Percentiles rank a stretch among this genome's conserved stretches.
Evolutionary conservation across 2,797 vertebrate species (phyloP).

Genomic region (Anas capensis): DNA sequence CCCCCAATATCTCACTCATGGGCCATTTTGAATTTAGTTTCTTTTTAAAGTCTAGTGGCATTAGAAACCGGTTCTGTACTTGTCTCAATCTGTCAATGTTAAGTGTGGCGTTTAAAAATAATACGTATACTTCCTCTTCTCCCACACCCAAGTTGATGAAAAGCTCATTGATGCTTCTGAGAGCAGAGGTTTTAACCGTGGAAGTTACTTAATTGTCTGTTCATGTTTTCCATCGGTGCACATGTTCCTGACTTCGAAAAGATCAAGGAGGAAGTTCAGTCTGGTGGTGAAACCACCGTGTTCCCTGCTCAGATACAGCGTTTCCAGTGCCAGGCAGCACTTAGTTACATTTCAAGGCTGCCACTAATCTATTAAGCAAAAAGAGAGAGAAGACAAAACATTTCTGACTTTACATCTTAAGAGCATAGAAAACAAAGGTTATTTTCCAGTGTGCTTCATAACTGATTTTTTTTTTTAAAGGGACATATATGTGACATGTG

Average conservation of each 20-base stretch:
- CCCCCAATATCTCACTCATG: background rate
- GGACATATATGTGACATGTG: background rate
- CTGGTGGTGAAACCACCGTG: background rate
- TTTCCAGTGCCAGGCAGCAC: background rate
- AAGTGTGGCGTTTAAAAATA: background rate
- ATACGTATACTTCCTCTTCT: background rate
- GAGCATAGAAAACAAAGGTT: background rate
- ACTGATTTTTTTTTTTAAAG: background rate
- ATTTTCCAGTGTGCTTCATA: background rate
- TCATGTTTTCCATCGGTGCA: background rate
- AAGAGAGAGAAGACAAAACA: background rate
- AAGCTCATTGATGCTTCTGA: background rate
- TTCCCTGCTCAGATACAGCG: background rate
- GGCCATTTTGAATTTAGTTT: background rate
- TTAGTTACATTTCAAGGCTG: background rate
- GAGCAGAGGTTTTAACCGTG: background rate
- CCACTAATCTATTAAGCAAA: background rate
- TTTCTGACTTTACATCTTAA: background rate
- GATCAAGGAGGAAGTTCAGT: background rate
- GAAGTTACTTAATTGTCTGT: background rate
- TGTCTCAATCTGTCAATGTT: background rate
- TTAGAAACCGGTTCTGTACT: background rate
- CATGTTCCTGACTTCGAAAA: background rate
- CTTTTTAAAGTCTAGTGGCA: background rate
- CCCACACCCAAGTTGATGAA: background rate